These are phyloP conservation scores for Apomyelois bistriatella DNA, from an alignment of 2,888 invertebrate genomes.

Conservation along the genomic window DNA sequence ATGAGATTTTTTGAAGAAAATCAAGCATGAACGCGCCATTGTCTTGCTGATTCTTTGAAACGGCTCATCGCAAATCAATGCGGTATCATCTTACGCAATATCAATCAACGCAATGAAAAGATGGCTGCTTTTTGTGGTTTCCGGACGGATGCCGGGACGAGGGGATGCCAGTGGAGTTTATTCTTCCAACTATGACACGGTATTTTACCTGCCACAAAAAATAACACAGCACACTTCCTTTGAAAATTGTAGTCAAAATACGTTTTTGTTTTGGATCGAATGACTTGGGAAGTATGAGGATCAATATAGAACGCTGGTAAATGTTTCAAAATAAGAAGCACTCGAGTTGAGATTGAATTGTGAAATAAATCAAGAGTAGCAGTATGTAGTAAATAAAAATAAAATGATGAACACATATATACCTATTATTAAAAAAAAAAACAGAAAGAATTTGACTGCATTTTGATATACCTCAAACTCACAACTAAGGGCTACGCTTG, in stretches of 20 bases:
- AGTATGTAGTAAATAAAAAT: too few species aligned
- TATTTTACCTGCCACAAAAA: constrained; percentile 9
- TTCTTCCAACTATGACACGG: constrained; percentile 4
- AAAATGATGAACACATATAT: too few species aligned
- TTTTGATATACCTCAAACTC: too few species aligned
- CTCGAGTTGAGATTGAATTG: neutral
- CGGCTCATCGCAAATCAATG: constrained; percentile 44
- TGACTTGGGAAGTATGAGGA: neutral
- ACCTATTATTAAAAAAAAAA: too few species aligned
- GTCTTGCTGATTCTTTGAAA: constrained; percentile 47
- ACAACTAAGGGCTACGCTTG: too few species aligned
- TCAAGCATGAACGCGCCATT: constrained; percentile 39
- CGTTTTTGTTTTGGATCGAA: constrained; percentile 5
- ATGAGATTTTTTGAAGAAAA: constrained; percentile 35
- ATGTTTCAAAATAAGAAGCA: neutral
- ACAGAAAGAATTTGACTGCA: too few species aligned
- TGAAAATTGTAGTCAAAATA: constrained; percentile 1
- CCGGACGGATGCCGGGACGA: constrained; percentile 7
- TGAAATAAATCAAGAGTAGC: neutral
- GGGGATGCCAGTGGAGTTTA: constrained; percentile 7
- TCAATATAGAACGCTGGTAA: neutral
- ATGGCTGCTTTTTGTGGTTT: constrained; percentile 13
- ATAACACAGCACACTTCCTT: constrained; percentile 10
- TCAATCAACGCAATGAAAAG: constrained; percentile 22
- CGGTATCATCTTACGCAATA: constrained; percentile 39